These are phyloP conservation scores for Montipora cactus DNA, from an alignment of 64 coral and sea anemone species.

Conservation along the genomic window DNA sequence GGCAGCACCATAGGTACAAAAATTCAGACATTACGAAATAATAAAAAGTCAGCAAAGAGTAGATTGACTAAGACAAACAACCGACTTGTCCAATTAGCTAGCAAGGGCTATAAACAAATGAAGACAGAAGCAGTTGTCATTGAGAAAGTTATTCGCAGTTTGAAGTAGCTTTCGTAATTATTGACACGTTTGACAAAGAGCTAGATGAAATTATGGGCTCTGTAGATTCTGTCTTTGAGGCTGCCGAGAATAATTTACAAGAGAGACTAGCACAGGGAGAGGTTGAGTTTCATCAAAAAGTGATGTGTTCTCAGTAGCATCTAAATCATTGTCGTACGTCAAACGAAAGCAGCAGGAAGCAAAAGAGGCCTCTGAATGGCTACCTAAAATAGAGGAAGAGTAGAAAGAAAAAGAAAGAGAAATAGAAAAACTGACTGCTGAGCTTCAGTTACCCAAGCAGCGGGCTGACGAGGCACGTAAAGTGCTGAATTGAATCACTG, in stretches of 20 bases:
- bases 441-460: constrained; percentile 37
- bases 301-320: background rate
- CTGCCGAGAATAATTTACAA: background rate
- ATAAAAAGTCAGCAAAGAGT: too few relatives aligned
- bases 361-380: constrained; percentile 18
- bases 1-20: too few relatives aligned
- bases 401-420: constrained; percentile 41
- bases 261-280: background rate
- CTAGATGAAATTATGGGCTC: background rate
- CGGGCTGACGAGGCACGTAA: constrained; percentile 49
- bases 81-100: too few relatives aligned
- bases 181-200: constrained; percentile 35
- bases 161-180: background rate
- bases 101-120: background rate
- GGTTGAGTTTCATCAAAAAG: too few relatives aligned
- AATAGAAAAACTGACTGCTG: constrained; percentile 17
- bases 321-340: background rate
- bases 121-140: background rate
- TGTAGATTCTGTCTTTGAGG: background rate
- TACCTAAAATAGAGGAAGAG: constrained; percentile 17
- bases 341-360: constrained; percentile 38
- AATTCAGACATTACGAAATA: too few relatives aligned
- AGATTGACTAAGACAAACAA: too few relatives aligned
- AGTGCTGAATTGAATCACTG: constrained; percentile 28
- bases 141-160: background rate